Evolutionary conservation across 2,113 vertebrate species (phyloP).

Genomic region (Tamias sibiricus): DNA sequence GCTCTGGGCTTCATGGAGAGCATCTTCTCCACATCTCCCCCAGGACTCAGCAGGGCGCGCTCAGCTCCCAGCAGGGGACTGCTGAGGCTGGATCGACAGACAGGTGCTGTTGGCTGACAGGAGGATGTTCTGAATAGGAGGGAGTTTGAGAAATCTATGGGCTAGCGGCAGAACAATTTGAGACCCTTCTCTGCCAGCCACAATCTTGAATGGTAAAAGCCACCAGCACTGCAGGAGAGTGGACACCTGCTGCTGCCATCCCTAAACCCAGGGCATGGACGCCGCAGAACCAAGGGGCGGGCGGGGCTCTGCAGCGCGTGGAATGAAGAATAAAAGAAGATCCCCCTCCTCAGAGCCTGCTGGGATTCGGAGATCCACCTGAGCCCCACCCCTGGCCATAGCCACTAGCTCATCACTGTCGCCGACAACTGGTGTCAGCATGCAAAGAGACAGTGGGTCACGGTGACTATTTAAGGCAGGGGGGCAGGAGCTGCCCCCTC

Average conservation of each 20-base stretch:
- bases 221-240: not conserved
- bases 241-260: not conserved
- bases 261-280: not conserved
- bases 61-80: not conserved
- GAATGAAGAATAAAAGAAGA: not conserved
- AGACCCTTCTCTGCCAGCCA: not conserved
- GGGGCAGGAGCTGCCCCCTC: not conserved
- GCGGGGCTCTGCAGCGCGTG: not conserved
- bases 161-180: too few relatives aligned
- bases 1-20: not conserved
- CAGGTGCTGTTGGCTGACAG: rapidly evolving
- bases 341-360: not conserved
- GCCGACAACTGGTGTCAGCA: not conserved
- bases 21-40: rapidly evolving
- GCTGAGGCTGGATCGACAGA: rapidly evolving
- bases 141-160: not conserved
- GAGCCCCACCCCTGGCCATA: rapidly evolving
- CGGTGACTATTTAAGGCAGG: rapidly evolving
- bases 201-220: not conserved
- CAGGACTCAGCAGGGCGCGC: rapidly evolving
- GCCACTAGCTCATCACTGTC: not conserved
- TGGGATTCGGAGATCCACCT: not conserved
- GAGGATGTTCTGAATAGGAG: not conserved
- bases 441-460: rapidly evolving
- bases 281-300: too few relatives aligned